These are phyloP conservation scores for Muscina levida DNA, from an alignment of 2,888 invertebrate species.

Conservation along the genomic window DNA sequence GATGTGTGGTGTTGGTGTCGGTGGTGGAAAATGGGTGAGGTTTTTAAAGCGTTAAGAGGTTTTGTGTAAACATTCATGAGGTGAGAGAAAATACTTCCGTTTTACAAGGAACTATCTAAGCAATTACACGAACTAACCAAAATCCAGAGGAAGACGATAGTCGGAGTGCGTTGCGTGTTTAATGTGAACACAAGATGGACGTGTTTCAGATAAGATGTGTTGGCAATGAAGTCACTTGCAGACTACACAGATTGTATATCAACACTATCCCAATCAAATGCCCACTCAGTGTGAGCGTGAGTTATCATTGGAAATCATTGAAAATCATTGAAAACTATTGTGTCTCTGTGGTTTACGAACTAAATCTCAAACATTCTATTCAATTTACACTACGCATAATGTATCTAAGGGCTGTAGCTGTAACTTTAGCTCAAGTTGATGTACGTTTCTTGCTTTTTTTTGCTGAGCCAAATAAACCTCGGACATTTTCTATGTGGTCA, in stretches of 20 bases:
- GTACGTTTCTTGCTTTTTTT: no score
- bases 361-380: slow-evolving; percentile 30
- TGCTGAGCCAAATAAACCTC: slow-evolving; percentile 41
- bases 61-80: slow-evolving; percentile 42
- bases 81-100: slow-evolving; percentile 62
- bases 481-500: slow-evolving; percentile 54
- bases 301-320: background rate
- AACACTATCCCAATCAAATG: background rate
- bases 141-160: background rate
- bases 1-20: no score
- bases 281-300: background rate
- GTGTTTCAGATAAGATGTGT: slow-evolving; percentile 25
- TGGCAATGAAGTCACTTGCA: background rate
- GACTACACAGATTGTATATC: background rate
- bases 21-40: background rate
- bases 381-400: slow-evolving; percentile 18
- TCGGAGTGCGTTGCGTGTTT: slow-evolving; percentile 48
- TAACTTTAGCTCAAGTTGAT: no score
- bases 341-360: slow-evolving; percentile 14
- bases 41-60: no score
- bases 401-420: no score
- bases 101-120: slow-evolving; percentile 54
- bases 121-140: slow-evolving; percentile 41
- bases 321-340: slow-evolving; percentile 29
- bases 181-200: slow-evolving; percentile 17